phyloP scores from a whole-genome alignment of 2,113 vertebrate genomes.

The Cyprinodon variegatus region DNA sequence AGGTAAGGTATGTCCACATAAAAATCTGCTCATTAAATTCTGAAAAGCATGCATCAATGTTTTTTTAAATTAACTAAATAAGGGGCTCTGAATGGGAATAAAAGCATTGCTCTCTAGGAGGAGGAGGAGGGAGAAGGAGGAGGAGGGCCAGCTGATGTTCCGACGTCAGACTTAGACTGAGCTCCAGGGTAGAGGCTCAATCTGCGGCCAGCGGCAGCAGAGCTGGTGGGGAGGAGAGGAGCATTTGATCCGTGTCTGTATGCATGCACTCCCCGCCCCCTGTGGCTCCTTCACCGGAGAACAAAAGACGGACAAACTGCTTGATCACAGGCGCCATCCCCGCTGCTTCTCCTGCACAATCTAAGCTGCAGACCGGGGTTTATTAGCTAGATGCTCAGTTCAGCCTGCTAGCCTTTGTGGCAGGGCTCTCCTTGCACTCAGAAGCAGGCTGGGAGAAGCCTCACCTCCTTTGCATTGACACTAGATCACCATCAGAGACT shows the following conservation, averaged over 20 bases:
- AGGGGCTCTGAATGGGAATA: neutral
- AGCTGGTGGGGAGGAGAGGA: constrained; percentile 43
- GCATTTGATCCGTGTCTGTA: constrained; percentile 45
- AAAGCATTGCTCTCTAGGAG: no score
- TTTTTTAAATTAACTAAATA: neutral
- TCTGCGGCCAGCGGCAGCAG: constrained; percentile 72
- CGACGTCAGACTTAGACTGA: constrained; percentile 74
- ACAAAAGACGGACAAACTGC: constrained; percentile 61
- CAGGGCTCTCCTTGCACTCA: constrained; percentile 68
- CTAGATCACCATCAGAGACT: constrained; percentile 45
- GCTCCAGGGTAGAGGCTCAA: constrained; percentile 65
- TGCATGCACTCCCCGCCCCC: constrained; percentile 13
- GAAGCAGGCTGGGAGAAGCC: constrained; percentile 62
- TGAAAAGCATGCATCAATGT: no score
- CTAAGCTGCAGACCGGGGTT: constrained; percentile 39
- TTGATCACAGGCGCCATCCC: constrained; percentile 46
- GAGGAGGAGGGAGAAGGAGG: constrained; percentile 18
- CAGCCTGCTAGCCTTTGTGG: constrained; percentile 73
- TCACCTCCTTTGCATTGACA: constrained; percentile 53
- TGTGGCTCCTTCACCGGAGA: constrained; percentile 47
- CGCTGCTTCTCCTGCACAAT: constrained; percentile 24
- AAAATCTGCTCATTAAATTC: no score
- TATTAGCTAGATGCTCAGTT: constrained; percentile 68
- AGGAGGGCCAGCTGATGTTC: constrained; percentile 62
- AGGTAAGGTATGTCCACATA: no score